phyloP scores from a whole-genome alignment of 2,797 vertebrate genomes.

The Lerista edwardsae region DNA sequence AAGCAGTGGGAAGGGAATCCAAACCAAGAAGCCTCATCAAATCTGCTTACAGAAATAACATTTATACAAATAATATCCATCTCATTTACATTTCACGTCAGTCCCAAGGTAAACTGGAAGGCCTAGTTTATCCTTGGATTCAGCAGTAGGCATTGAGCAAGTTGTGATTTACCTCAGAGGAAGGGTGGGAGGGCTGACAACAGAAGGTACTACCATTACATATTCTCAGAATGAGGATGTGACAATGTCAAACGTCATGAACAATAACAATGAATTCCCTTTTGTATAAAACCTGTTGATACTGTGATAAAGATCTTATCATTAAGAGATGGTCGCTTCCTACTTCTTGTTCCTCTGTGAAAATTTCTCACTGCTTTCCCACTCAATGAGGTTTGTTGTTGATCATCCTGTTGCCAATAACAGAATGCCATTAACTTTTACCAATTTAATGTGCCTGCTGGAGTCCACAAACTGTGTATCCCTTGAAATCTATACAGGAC shows the following conservation, averaged over 20 bases:
- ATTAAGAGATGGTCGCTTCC: neutral
- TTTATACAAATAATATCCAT: neutral
- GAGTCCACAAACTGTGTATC: neutral
- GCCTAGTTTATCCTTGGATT: neutral
- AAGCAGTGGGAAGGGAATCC: neutral
- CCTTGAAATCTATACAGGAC: too few species aligned
- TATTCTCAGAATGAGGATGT: neutral
- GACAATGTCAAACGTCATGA: neutral
- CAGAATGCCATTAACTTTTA: neutral
- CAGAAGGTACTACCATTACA: neutral
- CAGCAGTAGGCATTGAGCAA: neutral
- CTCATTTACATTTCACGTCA: neutral
- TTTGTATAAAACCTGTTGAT: neutral
- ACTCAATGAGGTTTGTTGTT: neutral
- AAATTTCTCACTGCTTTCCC: neutral
- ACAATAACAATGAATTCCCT: neutral
- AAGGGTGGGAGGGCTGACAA: neutral
- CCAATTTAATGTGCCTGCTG: neutral
- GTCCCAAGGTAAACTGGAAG: neutral
- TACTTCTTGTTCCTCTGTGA: neutral
- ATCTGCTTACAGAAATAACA: slow-evolving; percentile 37
- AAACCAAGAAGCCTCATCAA: slow-evolving; percentile 17
- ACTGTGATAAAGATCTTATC: neutral
- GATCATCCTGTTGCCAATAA: neutral
- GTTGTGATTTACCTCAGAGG: neutral